Base-by-base conservation (phyloP, 2,113 vertebrate genomes). In the Riparia riparia region DNA sequence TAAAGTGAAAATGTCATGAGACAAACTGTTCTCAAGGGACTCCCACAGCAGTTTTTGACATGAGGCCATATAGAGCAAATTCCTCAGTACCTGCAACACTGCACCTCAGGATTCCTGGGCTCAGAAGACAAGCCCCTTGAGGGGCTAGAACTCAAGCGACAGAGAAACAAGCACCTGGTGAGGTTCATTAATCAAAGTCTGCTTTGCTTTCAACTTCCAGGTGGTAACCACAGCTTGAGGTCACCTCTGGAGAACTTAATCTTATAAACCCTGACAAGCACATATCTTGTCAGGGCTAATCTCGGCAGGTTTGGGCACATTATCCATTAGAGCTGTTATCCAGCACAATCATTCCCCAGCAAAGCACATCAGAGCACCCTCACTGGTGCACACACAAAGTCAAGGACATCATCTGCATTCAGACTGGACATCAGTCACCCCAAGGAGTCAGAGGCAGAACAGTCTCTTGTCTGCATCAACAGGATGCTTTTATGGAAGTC, bases 1-100 rank as follows among this genome's bases (percentile, higher is more conserved):
- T 9, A 0, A 32, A 78, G 45, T 4, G 16, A 65, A 65, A 94
- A 71, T 18, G 4, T 1, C 1, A 0, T 7, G 50, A 37, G 37
- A 57, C 31, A 64, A 64, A 44, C n/a, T 58, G 8, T 37, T 47
- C 64, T 24, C 51, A 7, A 25, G 76, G 42, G 57, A 61, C 31
- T 80, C 34, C 31, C 65, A 53, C 17, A 10, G 50, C 31, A 14
- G 7, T 51, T 56, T 77, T 51, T 2, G 2, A n/a, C 69, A 18
- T 5, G 18, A 45, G 22, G 12, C 13, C 12, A 2, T 2, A 5
- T 24, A 41, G 50, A 83, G 53, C 0, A 2, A 37, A 21, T 3
- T 74, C 47, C 60, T 21, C 32, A 82, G 76, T 72, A 29, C 17
- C n/a, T 16, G 12, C 12, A 24, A 7, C 24, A 1, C 70, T 76